Evolutionary conservation across 2,113 vertebrate genomes (phyloP), one percentile per base, ranked within the genome.

Genomic region (Pituophis catenifer): DNA sequence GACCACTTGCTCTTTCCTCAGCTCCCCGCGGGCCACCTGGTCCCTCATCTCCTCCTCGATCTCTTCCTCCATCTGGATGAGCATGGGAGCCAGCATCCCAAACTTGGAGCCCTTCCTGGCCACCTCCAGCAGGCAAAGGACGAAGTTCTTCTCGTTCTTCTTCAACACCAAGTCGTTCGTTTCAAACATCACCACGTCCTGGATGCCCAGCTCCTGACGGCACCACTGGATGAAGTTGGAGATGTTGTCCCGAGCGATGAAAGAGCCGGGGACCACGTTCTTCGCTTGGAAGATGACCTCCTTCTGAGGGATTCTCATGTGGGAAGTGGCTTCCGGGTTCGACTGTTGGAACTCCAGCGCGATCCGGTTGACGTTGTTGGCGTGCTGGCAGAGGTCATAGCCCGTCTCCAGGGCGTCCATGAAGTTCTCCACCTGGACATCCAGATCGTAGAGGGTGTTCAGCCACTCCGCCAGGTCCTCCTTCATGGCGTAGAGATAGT

Each of bases 151-250:
- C 98, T 99, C 99, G 2, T 99, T 99, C 97, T 98, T 99, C 54
- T 97, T 98, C 94, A 99, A 98, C 96, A 99, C 99, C 97, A 99
- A 57, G 98, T 99, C 99, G 15, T 99, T 99, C 8, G 99, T 99
- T 97, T 99, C 99, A 0, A 99, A 99, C 99, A 99, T 99, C 92
- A 99, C 98, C 58, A 99, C 99, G 13, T 99, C 99, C 57, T 98
- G 99, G 96, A 99, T 98, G 86, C 98, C 98, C 8, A 99, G 98
- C 97, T 99, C 99, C 65, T 97, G 97, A 0, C 99, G 97, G 97
- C 99, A 99, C 99, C 99, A 99, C 94, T 93, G 97, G 96, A 99
- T 99, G 97, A 99, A 99, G 94, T 99, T 99, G 95, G 99, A 99
- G 92, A 99, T 98, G 3, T 99, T 99, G 91, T 99, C 99, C 0